Base-by-base conservation (phyloP, 1,140 invertebrate species). In the Leptoteleia sp. region DNA sequence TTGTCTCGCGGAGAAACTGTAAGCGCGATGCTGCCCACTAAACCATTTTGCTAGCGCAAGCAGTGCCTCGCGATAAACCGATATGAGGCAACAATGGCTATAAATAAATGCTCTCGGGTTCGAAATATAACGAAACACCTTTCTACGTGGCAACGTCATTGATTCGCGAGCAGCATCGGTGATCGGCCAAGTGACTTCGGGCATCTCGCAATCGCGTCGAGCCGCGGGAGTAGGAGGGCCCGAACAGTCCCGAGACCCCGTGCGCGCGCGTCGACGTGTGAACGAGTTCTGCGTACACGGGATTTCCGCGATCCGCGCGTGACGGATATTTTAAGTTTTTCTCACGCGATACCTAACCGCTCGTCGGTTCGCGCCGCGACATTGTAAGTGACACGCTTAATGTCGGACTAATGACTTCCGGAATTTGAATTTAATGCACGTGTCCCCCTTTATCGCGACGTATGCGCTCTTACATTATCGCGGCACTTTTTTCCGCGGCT, bases 111-210 rank as follows among this genome's bases (percentile, higher is more conserved):
- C 48, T 48, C 57, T 47, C 38, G 5, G 31, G 13, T 3, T 54
- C 31, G 57, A 72, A 72, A 72, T 62, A 54, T 54, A 72, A 62
- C 55, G 38, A 62, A 62, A 61, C 37, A 9, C 68, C 68, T 72
- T 62, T 72, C 68, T 71, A 52, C 55, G 45, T 17, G 64, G 35
- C 29, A 25, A 33, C 55, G 67, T 71, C 67, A 59, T 71, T 50
- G 67, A 59, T 61, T 70, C 52, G 64, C 64, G 52, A 57, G 50
- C 52, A 31, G 13, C 62, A 37, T 52, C 48, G 48, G 11, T 12
- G 27, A 52, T 65, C 35, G 19, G 33, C 57, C 6, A 7, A 59
- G 33, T 38, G 57, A 62, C 59, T 47, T 33, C n/a, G n/a, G 17
- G 47, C 47, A 42, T 64, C 47, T 50, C 50, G 65, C 65, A 59